phyloP scores from a whole-genome alignment of 2,113 vertebrate genomes.

The Piaya cayana region DNA sequence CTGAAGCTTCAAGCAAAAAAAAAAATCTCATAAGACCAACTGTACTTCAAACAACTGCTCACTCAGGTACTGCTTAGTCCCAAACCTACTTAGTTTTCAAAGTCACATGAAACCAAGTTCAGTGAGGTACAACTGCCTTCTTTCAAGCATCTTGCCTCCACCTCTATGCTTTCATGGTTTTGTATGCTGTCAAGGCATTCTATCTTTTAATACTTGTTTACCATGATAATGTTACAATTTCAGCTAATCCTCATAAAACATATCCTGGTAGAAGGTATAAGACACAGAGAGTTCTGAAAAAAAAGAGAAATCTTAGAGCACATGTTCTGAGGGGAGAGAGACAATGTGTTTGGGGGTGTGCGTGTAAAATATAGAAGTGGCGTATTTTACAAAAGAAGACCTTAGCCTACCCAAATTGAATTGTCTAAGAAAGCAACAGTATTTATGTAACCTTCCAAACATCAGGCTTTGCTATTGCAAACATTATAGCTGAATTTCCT shows the following conservation, averaged over 20 bases:
- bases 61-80: not conserved
- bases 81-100: not conserved
- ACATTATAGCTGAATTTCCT: not conserved
- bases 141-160: not conserved
- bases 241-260: not conserved
- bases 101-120: not conserved
- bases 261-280: not conserved
- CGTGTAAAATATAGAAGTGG: not conserved
- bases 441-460: not conserved
- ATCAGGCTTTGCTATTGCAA: not conserved
- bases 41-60: not conserved
- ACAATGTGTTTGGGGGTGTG: not conserved
- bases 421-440: not conserved
- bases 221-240: not conserved
- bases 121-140: not conserved
- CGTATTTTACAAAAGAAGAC: not conserved
- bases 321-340: not conserved
- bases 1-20: not conserved
- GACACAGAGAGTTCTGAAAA: not conserved
- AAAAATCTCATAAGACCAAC: not conserved
- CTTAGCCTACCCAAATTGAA: not conserved
- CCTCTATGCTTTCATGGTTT: not conserved
- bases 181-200: not conserved
- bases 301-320: not conserved
- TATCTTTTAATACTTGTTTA: not conserved